phyloP scores from a whole-genome alignment of 64 coral and sea anemone species.

The Trachythela sp. region DNA sequence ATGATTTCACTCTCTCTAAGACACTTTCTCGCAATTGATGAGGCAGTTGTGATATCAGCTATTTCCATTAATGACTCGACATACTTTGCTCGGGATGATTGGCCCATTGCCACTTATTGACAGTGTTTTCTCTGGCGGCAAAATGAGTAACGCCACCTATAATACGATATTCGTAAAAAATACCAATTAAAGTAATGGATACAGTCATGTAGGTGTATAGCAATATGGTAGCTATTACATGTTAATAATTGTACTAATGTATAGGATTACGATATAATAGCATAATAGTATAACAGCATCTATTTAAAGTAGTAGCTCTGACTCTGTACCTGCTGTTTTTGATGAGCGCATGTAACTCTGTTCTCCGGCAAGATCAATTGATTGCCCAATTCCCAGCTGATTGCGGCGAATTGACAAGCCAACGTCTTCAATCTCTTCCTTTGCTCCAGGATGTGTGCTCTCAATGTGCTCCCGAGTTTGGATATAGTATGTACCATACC shows the following conservation, averaged over 20 bases:
- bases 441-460: slow-evolving; percentile 23
- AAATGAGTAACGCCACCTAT: slow-evolving; percentile 18
- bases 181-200: neutral
- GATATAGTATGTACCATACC: slow-evolving; percentile 1
- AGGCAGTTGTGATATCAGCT: neutral
- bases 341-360: neutral
- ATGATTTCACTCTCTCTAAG: neutral
- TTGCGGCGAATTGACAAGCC: slow-evolving; percentile 10
- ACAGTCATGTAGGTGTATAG: neutral
- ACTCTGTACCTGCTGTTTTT: neutral
- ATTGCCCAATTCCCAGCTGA: neutral
- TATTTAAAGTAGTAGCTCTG: neutral
- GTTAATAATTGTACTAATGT: neutral
- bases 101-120: neutral
- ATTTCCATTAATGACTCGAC: slow-evolving; percentile 7
- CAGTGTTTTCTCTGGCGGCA: neutral
- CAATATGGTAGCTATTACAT: neutral
- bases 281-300: neutral
- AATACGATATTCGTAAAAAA: neutral
- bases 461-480: neutral
- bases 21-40: neutral
- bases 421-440: slow-evolving; percentile 23
- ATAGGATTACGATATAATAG: neutral
- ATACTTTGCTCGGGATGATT: neutral
- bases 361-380: neutral